These are phyloP conservation scores for Xestoiulus laeticollis DNA, from an alignment of 2,888 invertebrate genomes.

Conservation along the genomic window DNA sequence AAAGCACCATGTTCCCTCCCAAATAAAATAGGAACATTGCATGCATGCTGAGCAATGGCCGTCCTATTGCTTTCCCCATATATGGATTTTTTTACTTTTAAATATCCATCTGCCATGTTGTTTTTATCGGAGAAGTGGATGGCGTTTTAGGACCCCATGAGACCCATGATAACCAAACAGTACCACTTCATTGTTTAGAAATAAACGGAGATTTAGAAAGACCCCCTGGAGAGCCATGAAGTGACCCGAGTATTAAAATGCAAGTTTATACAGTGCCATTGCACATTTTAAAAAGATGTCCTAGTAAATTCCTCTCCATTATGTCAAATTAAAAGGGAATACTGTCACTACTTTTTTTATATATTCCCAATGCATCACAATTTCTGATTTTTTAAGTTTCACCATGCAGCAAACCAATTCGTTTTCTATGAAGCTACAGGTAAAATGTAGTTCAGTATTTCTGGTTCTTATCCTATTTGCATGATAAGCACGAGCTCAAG, in stretches of 20 bases:
- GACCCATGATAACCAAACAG: constrained; percentile 28
- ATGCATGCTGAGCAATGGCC: constrained; percentile 34
- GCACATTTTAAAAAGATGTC: background rate
- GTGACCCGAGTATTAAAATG: constrained; percentile 7
- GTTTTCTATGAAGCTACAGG: background rate
- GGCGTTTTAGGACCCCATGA: background rate
- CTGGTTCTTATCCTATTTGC: background rate
- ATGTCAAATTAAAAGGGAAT: too few species aligned
- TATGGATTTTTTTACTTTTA: constrained; percentile 36
- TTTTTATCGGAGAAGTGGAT: background rate
- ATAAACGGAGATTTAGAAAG: constrained; percentile 23
- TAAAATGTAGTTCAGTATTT: background rate
- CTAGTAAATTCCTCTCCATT: too few species aligned
- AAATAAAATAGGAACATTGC: constrained; percentile 8
- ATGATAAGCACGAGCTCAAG: background rate
- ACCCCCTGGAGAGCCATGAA: background rate
- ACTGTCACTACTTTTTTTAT: too few species aligned
- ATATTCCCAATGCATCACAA: too few species aligned
- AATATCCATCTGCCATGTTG: background rate
- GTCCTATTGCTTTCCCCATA: background rate
- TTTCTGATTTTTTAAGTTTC: too few species aligned
- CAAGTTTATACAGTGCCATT: background rate
- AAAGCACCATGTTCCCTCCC: constrained; percentile 5
- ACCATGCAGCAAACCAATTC: too few species aligned
- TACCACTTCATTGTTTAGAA: constrained; percentile 31